These are phyloP conservation scores for Diarsia rubi DNA, from an alignment of 2,888 invertebrate genomes.

Conservation along the genomic window DNA sequence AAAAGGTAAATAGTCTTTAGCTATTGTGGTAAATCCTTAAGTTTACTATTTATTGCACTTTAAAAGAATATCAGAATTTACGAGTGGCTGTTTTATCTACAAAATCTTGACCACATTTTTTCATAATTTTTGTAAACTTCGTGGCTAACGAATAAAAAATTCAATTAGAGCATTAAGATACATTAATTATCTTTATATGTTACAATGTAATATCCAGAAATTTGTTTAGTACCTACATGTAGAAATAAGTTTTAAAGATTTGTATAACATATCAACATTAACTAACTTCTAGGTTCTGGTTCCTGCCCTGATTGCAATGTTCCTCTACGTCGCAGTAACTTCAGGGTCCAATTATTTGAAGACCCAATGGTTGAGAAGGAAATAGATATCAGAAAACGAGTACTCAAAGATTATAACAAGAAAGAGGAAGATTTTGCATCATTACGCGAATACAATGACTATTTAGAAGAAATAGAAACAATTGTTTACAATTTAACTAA, in stretches of 20 bases:
- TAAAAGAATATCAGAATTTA: background rate
- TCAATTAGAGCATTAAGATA: background rate
- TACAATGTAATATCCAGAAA: too few relatives aligned
- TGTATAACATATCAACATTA: conserved; percentile 4
- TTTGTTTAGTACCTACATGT: background rate
- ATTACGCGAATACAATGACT: conserved; percentile 97
- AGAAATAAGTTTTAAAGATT: background rate
- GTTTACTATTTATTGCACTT: background rate
- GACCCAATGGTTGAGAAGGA: conserved; percentile 99
- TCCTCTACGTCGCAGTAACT: conserved; percentile 96
- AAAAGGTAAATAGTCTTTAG: conserved; percentile 92
- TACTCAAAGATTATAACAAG: conserved; percentile 98
- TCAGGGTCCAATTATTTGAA: conserved; percentile 98
- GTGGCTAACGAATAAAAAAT: background rate
- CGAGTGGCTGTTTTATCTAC: background rate
- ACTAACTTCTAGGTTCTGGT: conserved; percentile 95
- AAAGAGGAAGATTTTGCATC: conserved; percentile 97
- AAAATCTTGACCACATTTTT: background rate
- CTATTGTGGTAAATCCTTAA: background rate
- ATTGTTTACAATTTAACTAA: conserved; percentile 97
- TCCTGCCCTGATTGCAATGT: conserved; percentile 98
- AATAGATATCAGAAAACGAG: conserved; percentile 97
- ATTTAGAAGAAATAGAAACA: conserved; percentile 98
- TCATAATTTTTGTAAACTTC: background rate
- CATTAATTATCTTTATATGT: background rate